Conservation (phyloP, 2,797 vertebrate species). For the Enteromius unitaeniatus region DNA sequence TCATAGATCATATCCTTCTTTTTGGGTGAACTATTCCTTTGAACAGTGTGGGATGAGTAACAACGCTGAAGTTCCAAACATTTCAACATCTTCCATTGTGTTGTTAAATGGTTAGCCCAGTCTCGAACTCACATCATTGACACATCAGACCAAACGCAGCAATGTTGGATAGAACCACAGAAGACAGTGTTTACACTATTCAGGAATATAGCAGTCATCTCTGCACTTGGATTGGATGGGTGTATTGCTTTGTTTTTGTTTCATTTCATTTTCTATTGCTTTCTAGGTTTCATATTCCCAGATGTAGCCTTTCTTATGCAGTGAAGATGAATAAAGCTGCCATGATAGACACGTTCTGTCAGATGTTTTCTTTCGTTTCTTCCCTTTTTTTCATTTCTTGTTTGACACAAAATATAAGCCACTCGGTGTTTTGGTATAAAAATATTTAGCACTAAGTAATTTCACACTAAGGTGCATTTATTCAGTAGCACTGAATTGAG, state of each 20-base stretch:
- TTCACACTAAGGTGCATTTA: background rate
- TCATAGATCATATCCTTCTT: too few relatives aligned
- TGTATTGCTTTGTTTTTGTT: slow-evolving; percentile 3
- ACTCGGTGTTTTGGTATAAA: background rate
- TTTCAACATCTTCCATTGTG: slow-evolving; percentile 2
- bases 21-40: too few relatives aligned
- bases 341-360: background rate
- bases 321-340: slow-evolving; percentile 18
- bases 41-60: background rate
- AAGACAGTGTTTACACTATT: background rate
- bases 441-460: background rate
- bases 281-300: background rate
- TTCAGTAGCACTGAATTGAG: background rate
- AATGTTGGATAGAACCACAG: background rate
- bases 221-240: background rate
- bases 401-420: background rate
- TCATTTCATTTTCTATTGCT: slow-evolving; percentile 8
- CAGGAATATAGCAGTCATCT: background rate
- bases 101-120: background rate
- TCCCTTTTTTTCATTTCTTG: background rate
- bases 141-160: background rate
- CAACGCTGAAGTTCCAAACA: background rate
- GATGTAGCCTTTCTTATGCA: background rate
- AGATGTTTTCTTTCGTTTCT: background rate
- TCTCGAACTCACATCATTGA: background rate